These are phyloP conservation scores for Eristalis pertinax DNA, from an alignment of 2,888 invertebrate species.

Conservation along the genomic window DNA sequence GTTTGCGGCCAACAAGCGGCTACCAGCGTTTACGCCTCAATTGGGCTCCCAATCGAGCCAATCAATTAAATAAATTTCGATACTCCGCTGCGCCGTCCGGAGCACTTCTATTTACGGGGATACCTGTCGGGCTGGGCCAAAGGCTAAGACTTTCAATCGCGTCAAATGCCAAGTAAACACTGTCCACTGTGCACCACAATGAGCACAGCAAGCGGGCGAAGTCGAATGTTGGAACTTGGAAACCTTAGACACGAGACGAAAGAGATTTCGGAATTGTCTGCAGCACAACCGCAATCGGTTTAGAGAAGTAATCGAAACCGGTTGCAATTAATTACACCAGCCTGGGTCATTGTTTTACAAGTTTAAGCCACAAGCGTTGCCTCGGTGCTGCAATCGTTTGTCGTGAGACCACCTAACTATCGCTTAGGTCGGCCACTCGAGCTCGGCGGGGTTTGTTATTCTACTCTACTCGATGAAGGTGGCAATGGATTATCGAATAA, in stretches of 20 bases:
- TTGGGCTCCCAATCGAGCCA: background rate
- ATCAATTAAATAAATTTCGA: conserved; percentile 33
- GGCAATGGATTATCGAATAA: conserved; percentile 40
- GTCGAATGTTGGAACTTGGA: conserved; percentile 28
- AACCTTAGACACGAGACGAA: conserved; percentile 11
- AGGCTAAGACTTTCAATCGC: conserved; percentile 18
- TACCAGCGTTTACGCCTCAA: conserved; percentile 27
- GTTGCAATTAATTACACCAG: conserved; percentile 51
- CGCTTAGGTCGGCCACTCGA: conserved; percentile 2
- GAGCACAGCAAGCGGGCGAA: background rate
- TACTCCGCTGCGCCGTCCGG: background rate
- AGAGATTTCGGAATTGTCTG: conserved; percentile 23
- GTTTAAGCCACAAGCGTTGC: conserved; percentile 32
- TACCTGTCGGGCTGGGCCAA: background rate
- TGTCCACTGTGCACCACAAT: conserved; percentile 21
- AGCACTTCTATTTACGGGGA: background rate
- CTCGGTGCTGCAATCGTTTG: background rate
- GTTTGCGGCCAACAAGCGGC: background rate
- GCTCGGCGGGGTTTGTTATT: background rate
- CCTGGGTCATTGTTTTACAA: conserved; percentile 58
- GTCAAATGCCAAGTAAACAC: conserved; percentile 38
- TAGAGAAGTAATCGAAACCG: conserved; percentile 39
- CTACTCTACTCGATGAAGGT: conserved; percentile 37
- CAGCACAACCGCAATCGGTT: conserved; percentile 9
- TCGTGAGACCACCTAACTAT: conserved; percentile 15